These are phyloP conservation scores for Apistogramma diplotaenia DNA, from an alignment of 2,113 vertebrate species.

Conservation along the genomic window DNA sequence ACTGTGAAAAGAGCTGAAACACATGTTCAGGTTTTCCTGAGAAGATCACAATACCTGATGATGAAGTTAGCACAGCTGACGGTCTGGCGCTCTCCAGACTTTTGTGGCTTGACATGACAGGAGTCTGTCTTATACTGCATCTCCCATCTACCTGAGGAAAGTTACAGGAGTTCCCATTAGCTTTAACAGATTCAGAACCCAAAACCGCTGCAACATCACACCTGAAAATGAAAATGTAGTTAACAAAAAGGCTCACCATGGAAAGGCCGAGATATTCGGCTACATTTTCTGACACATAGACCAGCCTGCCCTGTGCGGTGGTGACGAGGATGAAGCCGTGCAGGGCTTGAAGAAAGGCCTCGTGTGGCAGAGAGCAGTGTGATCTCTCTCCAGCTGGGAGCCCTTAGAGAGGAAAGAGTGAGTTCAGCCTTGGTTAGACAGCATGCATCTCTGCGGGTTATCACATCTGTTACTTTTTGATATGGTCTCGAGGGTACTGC, in stretches of 20 bases:
- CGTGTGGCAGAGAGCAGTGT: slow-evolving; percentile 22
- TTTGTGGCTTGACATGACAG: slow-evolving; percentile 66
- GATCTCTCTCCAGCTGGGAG: slow-evolving; percentile 16
- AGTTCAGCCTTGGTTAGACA: slow-evolving; percentile 1
- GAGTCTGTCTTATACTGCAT: slow-evolving; percentile 68
- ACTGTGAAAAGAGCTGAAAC: not conserved
- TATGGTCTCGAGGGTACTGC: not conserved
- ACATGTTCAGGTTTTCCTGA: not conserved
- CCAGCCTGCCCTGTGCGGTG: slow-evolving; percentile 71
- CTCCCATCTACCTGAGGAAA: slow-evolving; percentile 72
- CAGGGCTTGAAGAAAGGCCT: slow-evolving; percentile 77
- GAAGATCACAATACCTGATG: slow-evolving; percentile 69
- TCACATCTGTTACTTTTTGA: slow-evolving; percentile 10
- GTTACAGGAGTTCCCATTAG: not conserved
- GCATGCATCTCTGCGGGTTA: slow-evolving; percentile 9
- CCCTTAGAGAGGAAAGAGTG: slow-evolving; percentile 22
- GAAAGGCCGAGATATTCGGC: slow-evolving; percentile 80
- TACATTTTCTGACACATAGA: slow-evolving; percentile 84
- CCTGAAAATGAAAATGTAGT: not conserved
- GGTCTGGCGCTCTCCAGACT: slow-evolving; percentile 15
- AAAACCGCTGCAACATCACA: not conserved
- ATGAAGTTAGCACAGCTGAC: slow-evolving; percentile 74
- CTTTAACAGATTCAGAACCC: not conserved
- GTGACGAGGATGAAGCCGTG: slow-evolving; percentile 83
- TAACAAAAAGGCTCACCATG: slow-evolving; percentile 71